Conservation (phyloP, 2,888 invertebrate species). For the Sicus ferrugineus region DNA sequence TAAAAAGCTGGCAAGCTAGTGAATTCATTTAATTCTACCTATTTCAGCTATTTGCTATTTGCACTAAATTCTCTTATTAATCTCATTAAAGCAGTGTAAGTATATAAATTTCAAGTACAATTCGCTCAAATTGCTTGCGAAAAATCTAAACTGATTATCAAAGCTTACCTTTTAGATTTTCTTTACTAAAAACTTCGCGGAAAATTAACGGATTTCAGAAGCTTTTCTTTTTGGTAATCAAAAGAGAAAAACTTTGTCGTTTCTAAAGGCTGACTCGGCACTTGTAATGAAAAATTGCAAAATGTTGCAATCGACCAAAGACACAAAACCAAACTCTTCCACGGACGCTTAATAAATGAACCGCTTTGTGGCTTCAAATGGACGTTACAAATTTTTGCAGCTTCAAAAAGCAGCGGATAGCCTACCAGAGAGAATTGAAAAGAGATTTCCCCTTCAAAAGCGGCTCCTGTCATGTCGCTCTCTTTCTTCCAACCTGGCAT, state of each 20-base stretch:
- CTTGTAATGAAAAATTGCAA: constrained; percentile 33
- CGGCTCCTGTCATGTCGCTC: constrained; percentile 13
- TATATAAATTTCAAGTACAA: not conserved
- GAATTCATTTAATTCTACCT: not conserved
- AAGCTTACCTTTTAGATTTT: constrained; percentile 36
- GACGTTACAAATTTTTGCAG: constrained; percentile 38
- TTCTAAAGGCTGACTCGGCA: constrained; percentile 35
- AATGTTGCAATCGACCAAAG: constrained; percentile 13
- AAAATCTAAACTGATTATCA: not conserved
- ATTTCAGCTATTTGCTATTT: not conserved
- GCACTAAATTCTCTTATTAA: not conserved
- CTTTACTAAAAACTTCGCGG: constrained; percentile 6
- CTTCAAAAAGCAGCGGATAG: constrained; percentile 33
- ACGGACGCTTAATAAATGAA: constrained; percentile 48
- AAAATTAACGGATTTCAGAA: constrained; percentile 16
- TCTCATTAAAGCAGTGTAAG: not conserved
- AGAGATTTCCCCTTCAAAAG: constrained; percentile 14
- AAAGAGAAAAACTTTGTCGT: constrained; percentile 18
- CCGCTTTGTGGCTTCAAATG: constrained; percentile 35
- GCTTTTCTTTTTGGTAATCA: constrained; percentile 15
- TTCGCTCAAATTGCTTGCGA: too few species aligned
- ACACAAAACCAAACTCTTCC: constrained; percentile 41
- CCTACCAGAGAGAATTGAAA: not conserved
- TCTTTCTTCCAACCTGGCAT: constrained; percentile 9
- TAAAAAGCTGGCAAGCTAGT: constrained; percentile 34